Percentiles rank a stretch among this genome's conserved stretches.
Conservation (phyloP, 2,888 invertebrate species). For the Lacanobia oleracea region DNA sequence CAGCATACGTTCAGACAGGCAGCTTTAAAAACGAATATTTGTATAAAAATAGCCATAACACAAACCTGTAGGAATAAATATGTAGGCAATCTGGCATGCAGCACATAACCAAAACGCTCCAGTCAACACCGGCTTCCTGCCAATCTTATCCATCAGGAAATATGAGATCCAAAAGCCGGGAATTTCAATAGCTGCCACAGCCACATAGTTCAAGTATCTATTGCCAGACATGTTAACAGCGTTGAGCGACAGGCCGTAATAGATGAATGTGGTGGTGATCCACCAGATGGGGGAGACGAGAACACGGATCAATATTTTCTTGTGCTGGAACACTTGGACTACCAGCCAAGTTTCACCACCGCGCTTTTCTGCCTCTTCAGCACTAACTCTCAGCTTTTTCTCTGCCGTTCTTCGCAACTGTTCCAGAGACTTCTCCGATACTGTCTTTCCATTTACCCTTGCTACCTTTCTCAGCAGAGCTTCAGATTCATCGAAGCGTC, state of each 20-base stretch:
- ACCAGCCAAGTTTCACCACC: conserved; percentile 75
- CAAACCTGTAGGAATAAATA: conserved; percentile 88
- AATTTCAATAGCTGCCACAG: conserved; percentile 92
- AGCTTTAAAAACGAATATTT: too few relatives aligned
- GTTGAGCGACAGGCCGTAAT: conserved; percentile 92
- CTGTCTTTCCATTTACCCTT: conserved; percentile 86
- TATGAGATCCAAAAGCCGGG: conserved; percentile 92
- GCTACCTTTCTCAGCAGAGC: conserved; percentile 91
- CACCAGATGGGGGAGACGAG: conserved; percentile 89
- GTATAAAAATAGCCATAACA: too few relatives aligned
- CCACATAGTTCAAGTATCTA: conserved; percentile 92
- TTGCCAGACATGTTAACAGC: conserved; percentile 92
- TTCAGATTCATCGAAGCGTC: conserved; percentile 91
- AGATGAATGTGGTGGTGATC: conserved; percentile 92
- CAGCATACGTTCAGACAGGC: too few relatives aligned
- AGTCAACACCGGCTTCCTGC: conserved; percentile 91
- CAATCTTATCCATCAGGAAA: conserved; percentile 90
- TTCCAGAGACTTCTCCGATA: conserved; percentile 77
- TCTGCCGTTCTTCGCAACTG: conserved; percentile 71
- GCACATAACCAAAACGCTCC: conserved; percentile 91
- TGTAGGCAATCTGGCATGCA: conserved; percentile 88
- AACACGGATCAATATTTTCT: conserved; percentile 71
- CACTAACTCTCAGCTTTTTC: conserved; percentile 68
- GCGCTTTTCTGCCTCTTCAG: conserved; percentile 17
- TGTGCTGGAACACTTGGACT: conserved; percentile 75